These are phyloP conservation scores for Apis florea DNA, from an alignment of 1,140 invertebrate genomes.

Conservation along the genomic window DNA sequence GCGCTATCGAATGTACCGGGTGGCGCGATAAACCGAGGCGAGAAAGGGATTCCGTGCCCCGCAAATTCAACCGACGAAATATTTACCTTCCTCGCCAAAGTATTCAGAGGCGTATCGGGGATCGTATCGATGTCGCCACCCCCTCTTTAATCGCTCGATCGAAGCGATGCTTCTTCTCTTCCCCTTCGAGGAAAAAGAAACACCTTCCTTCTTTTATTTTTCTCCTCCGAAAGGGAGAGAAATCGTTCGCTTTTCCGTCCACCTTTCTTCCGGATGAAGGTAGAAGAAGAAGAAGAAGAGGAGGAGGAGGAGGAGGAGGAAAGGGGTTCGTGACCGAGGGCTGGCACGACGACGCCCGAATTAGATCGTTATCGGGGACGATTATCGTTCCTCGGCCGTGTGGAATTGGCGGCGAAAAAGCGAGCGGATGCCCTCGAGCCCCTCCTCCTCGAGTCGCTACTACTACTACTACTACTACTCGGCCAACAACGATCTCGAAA, in stretches of 20 bases:
- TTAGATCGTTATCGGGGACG: background rate
- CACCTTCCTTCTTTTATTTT: no score
- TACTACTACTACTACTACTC: no score
- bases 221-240: no score
- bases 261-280: no score
- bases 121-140: conserved; percentile 10
- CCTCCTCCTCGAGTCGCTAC: background rate
- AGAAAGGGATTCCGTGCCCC: conserved; percentile 16
- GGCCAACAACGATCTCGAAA: background rate
- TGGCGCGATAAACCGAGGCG: conserved; percentile 54
- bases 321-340: background rate
- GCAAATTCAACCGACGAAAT: conserved; percentile 60
- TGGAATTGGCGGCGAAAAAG: background rate
- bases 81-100: conserved; percentile 51
- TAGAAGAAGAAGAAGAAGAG: no score
- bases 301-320: no score
- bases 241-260: no score
- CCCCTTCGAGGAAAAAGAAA: no score
- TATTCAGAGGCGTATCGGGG: conserved; percentile 20
- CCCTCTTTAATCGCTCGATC: conserved; percentile 27
- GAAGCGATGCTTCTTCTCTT: conserved; percentile 1
- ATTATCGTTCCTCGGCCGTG: conserved; percentile 14
- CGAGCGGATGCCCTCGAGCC: background rate
- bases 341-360: background rate
- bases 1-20: conserved; percentile 61